Conservation (phyloP, 2,113 vertebrate species). For the Ancistrus triradiatus region DNA sequence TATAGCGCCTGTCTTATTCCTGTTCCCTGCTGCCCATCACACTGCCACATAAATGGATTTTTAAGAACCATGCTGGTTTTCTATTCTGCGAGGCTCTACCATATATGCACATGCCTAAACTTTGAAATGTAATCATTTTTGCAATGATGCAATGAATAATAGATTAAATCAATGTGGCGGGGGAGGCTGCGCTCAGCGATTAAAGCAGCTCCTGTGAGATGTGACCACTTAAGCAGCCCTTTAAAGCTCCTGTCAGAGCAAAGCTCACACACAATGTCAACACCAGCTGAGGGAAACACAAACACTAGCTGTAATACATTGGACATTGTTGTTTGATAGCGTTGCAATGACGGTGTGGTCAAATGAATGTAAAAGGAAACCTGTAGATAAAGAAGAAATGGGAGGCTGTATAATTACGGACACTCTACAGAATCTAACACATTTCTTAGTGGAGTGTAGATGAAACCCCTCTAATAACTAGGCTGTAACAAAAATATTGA, state of each 20-base stretch:
- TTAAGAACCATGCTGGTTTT: conserved; percentile 24
- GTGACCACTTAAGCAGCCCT: conserved; percentile 3
- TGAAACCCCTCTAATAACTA: no score
- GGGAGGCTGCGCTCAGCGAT: conserved; percentile 25
- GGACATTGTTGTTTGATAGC: no score
- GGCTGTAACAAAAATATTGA: no score
- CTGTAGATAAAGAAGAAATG: no score
- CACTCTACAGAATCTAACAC: no score
- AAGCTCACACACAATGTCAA: conserved; percentile 2
- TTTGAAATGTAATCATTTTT: conserved; percentile 33
- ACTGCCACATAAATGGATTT: conserved; percentile 33
- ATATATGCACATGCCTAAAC: conserved; percentile 18
- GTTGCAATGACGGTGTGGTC: no score
- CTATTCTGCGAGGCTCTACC: neutral
- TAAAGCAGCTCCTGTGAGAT: conserved; percentile 28
- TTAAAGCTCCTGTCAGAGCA: conserved; percentile 19
- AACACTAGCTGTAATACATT: no score
- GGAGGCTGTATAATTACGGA: no score
- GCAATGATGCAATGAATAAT: conserved; percentile 46
- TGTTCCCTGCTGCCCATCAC: conserved; percentile 24
- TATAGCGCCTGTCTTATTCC: conserved; percentile 28
- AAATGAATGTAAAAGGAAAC: no score
- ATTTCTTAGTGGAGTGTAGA: no score
- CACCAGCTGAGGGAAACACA: no score
- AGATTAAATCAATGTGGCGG: conserved; percentile 43